Percentiles rank a stretch among this genome's conserved stretches.
Conservation (phyloP, 2,113 vertebrate species). For the Lophochroa leadbeateri region DNA sequence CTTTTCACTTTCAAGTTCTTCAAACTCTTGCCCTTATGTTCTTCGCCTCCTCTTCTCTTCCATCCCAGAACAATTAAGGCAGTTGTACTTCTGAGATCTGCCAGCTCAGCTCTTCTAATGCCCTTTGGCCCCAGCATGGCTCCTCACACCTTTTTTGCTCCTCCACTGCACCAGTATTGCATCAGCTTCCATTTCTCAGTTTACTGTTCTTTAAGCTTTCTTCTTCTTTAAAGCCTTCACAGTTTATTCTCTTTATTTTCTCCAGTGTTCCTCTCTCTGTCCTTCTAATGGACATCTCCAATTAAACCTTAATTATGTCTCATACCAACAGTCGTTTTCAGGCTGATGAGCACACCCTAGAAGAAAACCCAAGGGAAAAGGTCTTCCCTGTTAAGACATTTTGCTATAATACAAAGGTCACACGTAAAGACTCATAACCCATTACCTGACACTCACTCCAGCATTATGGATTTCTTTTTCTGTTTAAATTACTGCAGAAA, state of each 20-base stretch:
- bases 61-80: background rate
- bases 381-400: background rate
- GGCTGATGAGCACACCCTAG: background rate
- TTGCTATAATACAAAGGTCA: background rate
- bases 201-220: background rate
- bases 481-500: background rate
- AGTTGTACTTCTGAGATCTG: background rate
- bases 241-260: background rate
- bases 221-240: background rate
- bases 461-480: background rate
- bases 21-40: background rate
- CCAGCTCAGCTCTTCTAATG: background rate
- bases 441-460: background rate
- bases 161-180: background rate
- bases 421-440: background rate
- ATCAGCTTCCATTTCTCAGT: background rate
- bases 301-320: conserved; percentile 39
- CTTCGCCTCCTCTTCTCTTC: background rate
- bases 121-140: background rate
- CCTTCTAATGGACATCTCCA: conserved; percentile 10
- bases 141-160: background rate
- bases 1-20: background rate
- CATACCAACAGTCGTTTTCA: background rate
- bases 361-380: conserved; percentile 7
- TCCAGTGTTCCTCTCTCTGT: background rate